Conservation (phyloP, 2,113 vertebrate species). For the Oncorhynchus gorbuscha region DNA sequence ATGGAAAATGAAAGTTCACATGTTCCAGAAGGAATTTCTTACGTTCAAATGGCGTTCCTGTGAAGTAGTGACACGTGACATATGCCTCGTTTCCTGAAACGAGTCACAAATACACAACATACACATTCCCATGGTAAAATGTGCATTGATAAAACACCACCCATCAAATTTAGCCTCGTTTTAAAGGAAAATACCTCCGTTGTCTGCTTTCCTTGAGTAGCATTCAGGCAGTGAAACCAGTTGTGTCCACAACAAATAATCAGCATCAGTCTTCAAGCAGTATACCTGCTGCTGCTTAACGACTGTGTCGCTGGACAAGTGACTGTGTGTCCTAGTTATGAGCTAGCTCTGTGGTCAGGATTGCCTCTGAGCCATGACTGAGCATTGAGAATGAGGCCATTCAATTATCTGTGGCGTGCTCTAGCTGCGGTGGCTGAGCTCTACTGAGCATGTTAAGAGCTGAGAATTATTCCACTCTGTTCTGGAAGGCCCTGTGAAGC, state of each 20-base stretch:
- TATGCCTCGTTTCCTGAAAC: no score
- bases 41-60: no score
- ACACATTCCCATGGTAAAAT: no score
- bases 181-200: no score
- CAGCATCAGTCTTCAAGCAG: constrained; percentile 54
- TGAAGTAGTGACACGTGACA: no score
- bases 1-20: no score
- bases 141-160: no score
- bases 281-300: constrained; percentile 60
- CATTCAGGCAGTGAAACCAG: constrained; percentile 38
- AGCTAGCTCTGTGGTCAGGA: constrained; percentile 39
- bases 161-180: no score
- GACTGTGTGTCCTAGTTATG: constrained; percentile 54
- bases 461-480: constrained; percentile 71
- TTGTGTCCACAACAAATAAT: constrained; percentile 52
- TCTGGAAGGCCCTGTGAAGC: constrained; percentile 65
- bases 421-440: constrained; percentile 49
- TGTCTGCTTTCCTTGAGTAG: constrained; percentile 5
- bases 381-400: constrained; percentile 47
- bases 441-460: constrained; percentile 64
- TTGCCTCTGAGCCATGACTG: constrained; percentile 48
- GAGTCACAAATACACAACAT: no score
- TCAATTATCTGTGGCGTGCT: constrained; percentile 42
- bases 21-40: no score
- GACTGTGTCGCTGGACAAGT: constrained; percentile 40